A percentile compares a stretch with the other conserved stretches of the same genome.
Conservation (phyloP, 2,888 invertebrate genomes). For the Torymus auratus region DNA sequence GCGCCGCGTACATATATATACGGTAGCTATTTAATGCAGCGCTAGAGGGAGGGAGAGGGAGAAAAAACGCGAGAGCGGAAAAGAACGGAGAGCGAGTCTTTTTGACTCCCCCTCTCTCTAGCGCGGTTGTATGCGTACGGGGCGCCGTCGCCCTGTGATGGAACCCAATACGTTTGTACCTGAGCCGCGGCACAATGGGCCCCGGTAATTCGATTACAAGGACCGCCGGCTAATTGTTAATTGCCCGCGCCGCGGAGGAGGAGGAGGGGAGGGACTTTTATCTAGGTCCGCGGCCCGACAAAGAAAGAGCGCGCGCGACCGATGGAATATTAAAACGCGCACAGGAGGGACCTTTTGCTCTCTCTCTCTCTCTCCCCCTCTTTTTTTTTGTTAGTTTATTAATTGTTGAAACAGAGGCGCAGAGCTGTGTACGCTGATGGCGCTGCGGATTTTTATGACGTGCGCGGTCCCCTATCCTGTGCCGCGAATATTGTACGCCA, state of each 20-base stretch:
- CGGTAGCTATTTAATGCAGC: slow-evolving; percentile 30
- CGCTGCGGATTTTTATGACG: too few species aligned
- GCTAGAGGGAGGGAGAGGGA: not conserved
- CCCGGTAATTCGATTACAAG: slow-evolving; percentile 77
- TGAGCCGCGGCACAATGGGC: slow-evolving; percentile 72
- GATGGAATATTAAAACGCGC: slow-evolving; percentile 34
- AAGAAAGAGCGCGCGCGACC: slow-evolving; percentile 66
- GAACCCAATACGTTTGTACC: slow-evolving; percentile 76
- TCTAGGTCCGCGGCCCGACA: slow-evolving; percentile 56
- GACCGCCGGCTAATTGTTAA: slow-evolving; percentile 77
- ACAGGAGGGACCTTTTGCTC: not conserved
- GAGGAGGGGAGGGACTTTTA: slow-evolving; percentile 33
- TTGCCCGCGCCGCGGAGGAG: slow-evolving; percentile 67
- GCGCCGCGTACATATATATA: slow-evolving; percentile 13
- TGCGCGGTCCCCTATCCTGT: too few species aligned
- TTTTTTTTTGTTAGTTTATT: slow-evolving; percentile 13
- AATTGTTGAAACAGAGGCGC: slow-evolving; percentile 12
- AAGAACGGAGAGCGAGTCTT: slow-evolving; percentile 29
- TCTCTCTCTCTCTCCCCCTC: not conserved
- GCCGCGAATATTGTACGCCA: too few species aligned
- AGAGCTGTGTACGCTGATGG: too few species aligned
- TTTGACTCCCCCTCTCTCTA: not conserved
- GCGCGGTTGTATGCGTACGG: not conserved
- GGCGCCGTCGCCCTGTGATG: slow-evolving; percentile 57
- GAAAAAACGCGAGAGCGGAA: slow-evolving; percentile 53